A percentile compares a stretch with the other conserved stretches of the same genome.
phyloP scores from a whole-genome alignment of 2,113 vertebrate genomes.

The Gadus macrocephalus region DNA sequence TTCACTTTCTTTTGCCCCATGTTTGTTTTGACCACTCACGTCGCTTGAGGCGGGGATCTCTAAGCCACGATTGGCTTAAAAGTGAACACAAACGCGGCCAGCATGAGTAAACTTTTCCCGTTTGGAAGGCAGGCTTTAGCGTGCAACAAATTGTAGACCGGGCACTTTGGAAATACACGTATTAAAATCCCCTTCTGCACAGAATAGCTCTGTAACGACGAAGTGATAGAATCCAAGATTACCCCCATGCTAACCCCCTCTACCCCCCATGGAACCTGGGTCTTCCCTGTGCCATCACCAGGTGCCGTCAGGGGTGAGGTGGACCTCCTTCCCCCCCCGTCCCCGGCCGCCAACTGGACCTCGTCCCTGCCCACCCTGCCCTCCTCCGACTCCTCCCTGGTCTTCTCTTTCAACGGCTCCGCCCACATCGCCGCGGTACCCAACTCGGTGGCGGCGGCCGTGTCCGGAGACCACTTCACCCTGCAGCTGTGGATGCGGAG shows the following conservation, averaged over 20 bases:
- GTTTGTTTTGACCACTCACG: too few species aligned
- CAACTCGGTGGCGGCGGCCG: conserved; percentile 62
- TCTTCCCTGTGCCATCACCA: conserved; percentile 39
- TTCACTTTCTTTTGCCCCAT: too few species aligned
- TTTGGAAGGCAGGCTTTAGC: too few species aligned
- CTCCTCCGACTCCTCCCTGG: conserved; percentile 93
- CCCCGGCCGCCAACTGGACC: conserved; percentile 90
- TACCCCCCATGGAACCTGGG: too few species aligned
- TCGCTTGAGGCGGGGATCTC: too few species aligned
- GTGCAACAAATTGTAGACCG: too few species aligned
- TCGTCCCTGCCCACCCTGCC: conserved; percentile 87
- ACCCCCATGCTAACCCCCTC: background rate
- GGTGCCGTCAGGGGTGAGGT: conserved; percentile 93
- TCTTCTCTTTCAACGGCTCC: conserved; percentile 95
- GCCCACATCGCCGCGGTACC: conserved; percentile 89
- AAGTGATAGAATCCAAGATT: background rate
- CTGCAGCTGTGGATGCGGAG: conserved; percentile 95
- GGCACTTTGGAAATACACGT: too few species aligned
- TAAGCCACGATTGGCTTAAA: too few species aligned
- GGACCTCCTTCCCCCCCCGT: conserved; percentile 88
- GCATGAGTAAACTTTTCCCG: too few species aligned
- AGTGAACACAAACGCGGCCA: too few species aligned
- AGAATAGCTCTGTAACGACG: too few species aligned
- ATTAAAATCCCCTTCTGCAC: too few species aligned
- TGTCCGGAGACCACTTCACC: conserved; percentile 87